Evolutionary conservation across 2,113 vertebrate genomes (phyloP).

Genomic region (Sylvilagus bachmani): DNA sequence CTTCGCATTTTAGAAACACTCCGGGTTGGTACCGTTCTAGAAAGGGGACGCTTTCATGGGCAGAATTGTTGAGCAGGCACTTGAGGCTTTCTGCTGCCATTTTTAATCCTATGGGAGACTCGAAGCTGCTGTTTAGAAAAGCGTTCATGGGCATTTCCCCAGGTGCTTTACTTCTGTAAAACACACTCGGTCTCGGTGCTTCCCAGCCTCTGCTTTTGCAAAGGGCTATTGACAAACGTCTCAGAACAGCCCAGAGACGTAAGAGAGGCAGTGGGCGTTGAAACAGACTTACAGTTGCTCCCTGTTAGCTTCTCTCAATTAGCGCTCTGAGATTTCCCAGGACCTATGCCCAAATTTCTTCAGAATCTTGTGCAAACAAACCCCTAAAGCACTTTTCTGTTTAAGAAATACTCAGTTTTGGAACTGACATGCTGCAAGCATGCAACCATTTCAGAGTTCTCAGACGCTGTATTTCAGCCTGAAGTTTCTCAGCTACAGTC

Average conservation of each 20-base stretch:
- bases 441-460: background rate
- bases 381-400: background rate
- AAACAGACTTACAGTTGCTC: background rate
- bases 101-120: fast-evolving
- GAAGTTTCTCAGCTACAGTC: fast-evolving
- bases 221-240: background rate
- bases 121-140: background rate
- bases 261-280: no score
- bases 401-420: background rate
- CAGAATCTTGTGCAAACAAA: fast-evolving
- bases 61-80: fast-evolving
- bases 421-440: background rate
- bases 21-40: background rate
- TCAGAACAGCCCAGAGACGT: background rate
- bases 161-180: fast-evolving
- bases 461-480: background rate
- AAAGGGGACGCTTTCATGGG: background rate
- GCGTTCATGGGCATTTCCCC: fast-evolving
- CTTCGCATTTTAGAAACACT: background rate
- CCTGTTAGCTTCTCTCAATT: background rate
- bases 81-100: fast-evolving
- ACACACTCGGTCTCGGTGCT: fast-evolving
- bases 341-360: fast-evolving
- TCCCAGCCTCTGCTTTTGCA: background rate
- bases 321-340: background rate